These are phyloP conservation scores for Thereva unica DNA, from an alignment of 2,888 invertebrate genomes.

Conservation along the genomic window DNA sequence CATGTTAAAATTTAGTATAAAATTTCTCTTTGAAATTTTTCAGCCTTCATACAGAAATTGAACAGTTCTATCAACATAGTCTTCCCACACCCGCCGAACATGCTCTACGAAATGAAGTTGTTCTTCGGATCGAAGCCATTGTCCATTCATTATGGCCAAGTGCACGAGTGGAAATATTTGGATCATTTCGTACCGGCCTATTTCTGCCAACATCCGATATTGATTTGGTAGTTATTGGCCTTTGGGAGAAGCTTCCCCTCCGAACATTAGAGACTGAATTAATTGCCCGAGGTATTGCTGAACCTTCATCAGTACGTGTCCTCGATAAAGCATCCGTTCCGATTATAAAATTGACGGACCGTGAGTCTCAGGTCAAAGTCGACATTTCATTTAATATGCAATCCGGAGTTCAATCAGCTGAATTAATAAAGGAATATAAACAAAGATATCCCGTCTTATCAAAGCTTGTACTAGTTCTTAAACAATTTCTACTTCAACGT, in stretches of 20 bases:
- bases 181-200: conserved; percentile 95
- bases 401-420: conserved; percentile 95
- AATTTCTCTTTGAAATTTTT: conserved; percentile 27
- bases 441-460: conserved; percentile 86
- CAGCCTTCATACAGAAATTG: conserved; percentile 95
- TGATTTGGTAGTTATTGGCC: conserved; percentile 72
- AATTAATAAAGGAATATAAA: conserved; percentile 91
- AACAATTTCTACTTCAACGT: conserved; percentile 96
- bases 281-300: conserved; percentile 85
- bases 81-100: conserved; percentile 91
- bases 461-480: conserved; percentile 94
- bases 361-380: conserved; percentile 79
- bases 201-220: conserved; percentile 95
- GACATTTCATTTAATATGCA: conserved; percentile 99
- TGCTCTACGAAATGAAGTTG: conserved; percentile 83
- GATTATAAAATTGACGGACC: conserved; percentile 95
- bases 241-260: conserved; percentile 90
- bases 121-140: conserved; percentile 84
- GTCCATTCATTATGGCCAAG: conserved; percentile 90
- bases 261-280: conserved; percentile 90
- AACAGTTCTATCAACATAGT: conserved; percentile 95
- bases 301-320: conserved; percentile 89
- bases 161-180: conserved; percentile 95
- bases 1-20: conserved; percentile 27
- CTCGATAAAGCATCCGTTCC: conserved; percentile 98